Evolutionary conservation across 2,797 vertebrate genomes (phyloP).

Genomic region (Sus cebifrons): DNA sequence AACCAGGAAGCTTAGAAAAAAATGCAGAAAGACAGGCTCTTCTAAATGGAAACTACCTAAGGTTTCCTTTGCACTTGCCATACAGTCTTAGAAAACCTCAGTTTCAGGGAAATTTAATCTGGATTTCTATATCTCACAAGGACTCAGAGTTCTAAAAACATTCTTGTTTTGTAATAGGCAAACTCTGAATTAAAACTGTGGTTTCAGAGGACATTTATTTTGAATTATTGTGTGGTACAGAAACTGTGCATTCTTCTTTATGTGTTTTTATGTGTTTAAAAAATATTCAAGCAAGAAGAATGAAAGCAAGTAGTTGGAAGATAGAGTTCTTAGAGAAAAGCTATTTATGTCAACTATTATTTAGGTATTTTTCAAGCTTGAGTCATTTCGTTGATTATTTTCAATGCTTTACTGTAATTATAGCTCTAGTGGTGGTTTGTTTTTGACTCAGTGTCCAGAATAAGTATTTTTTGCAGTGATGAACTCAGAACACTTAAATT

Average conservation of each 20-base stretch:
- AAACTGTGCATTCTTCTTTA: slow-evolving; percentile 65
- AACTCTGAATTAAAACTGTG: slow-evolving; percentile 47
- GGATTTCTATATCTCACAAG: slow-evolving; percentile 59
- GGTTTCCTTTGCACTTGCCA: slow-evolving; percentile 56
- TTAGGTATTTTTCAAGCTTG: slow-evolving; percentile 76
- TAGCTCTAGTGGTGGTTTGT: slow-evolving; percentile 34
- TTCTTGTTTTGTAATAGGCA: slow-evolving; percentile 59
- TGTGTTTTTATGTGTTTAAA: slow-evolving; percentile 71
- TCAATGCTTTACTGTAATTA: slow-evolving; percentile 70
- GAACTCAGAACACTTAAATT: slow-evolving; percentile 65
- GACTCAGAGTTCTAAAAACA: neutral
- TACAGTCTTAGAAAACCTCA: slow-evolving; percentile 41
- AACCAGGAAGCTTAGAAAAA: slow-evolving; percentile 8
- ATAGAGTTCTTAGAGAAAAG: neutral
- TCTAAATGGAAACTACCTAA: neutral
- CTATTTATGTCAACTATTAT: slow-evolving; percentile 73
- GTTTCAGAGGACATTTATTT: slow-evolving; percentile 63
- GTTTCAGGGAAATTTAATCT: slow-evolving; percentile 65
- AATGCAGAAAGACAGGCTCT: neutral
- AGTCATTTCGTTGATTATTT: slow-evolving; percentile 78
- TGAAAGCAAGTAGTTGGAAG: slow-evolving; percentile 55
- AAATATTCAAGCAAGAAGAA: slow-evolving; percentile 60
- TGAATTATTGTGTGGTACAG: slow-evolving; percentile 50
- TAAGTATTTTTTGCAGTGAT: slow-evolving; percentile 66
- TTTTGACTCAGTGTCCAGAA: slow-evolving; percentile 65